Percentiles rank a stretch among this genome's conserved stretches.
Conservation (phyloP, 37 sponge, comb jelly and placozoan species). For the Bolinopsis microptera region DNA sequence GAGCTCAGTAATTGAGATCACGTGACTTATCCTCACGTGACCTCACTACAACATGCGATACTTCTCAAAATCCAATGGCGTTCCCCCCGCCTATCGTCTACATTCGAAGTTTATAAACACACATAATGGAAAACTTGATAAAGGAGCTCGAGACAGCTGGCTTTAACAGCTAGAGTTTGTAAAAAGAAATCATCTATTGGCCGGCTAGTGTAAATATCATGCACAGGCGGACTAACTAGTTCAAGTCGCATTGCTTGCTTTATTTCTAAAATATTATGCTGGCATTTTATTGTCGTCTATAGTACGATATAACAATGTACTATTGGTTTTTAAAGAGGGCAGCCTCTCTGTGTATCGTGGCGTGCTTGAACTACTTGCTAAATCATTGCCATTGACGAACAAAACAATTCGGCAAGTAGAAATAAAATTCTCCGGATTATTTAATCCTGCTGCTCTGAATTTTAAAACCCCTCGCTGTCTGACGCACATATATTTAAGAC, state of each 20-base stretch:
- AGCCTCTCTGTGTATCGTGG: not conserved
- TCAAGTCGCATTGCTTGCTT: not conserved
- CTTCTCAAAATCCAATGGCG: not conserved
- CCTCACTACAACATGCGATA: not conserved
- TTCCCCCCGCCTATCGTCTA: constrained; percentile 17
- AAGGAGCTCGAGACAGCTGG: not conserved
- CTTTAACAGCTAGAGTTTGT: not conserved
- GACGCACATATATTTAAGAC: not conserved
- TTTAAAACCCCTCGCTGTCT: not conserved
- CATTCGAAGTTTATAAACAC: constrained; percentile 45
- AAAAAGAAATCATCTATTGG: not conserved
- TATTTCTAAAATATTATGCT: not conserved
- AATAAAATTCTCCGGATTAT: not conserved
- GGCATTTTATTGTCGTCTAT: not conserved
- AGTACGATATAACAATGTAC: not conserved
- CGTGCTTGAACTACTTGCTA: not conserved
- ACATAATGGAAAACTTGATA: not conserved
- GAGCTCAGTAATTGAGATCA: not conserved
- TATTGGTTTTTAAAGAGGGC: not conserved
- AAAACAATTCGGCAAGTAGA: not conserved
- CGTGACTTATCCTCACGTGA: constrained; percentile 3
- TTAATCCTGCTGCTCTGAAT: not conserved
- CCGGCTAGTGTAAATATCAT: constrained; percentile 1
- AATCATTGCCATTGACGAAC: not conserved
- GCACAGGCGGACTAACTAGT: not conserved